These are phyloP conservation scores for Oryzaephilus surinamensis DNA, from an alignment of 1,140 invertebrate genomes.

Conservation along the genomic window DNA sequence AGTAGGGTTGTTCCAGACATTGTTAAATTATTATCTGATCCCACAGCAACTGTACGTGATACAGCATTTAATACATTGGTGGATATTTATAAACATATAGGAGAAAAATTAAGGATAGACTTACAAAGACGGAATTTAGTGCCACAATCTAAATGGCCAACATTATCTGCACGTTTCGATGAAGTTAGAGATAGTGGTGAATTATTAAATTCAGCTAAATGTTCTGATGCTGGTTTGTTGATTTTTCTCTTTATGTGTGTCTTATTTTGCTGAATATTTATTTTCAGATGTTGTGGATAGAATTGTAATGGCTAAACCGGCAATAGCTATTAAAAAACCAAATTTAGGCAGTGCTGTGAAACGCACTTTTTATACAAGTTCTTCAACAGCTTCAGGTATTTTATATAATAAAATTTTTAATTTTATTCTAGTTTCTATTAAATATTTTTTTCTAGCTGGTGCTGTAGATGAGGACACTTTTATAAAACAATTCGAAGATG, in stretches of 20 bases:
- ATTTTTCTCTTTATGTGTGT: background rate
- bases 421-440: constrained; percentile 20
- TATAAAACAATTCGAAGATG: constrained; percentile 72
- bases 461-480: constrained; percentile 85
- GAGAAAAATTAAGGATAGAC: constrained; percentile 76
- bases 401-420: constrained; percentile 10
- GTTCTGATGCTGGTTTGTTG: constrained; percentile 19
- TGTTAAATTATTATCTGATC: constrained; percentile 79
- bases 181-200: constrained; percentile 70
- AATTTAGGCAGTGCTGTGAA: constrained; percentile 23
- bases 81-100: constrained; percentile 88
- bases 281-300: constrained; percentile 34
- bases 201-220: constrained; percentile 61
- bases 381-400: background rate
- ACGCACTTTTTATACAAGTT: background rate
- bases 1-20: constrained; percentile 73
- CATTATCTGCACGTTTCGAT: constrained; percentile 76
- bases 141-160: constrained; percentile 67
- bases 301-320: constrained; percentile 29
- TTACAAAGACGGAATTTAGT: constrained; percentile 71
- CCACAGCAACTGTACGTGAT: constrained; percentile 77
- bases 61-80: constrained; percentile 75
- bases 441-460: constrained; percentile 46
- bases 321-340: constrained; percentile 31
- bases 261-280: background rate